These are phyloP conservation scores for Gryllus longicercus DNA, from an alignment of 2,888 invertebrate species.

Conservation along the genomic window DNA sequence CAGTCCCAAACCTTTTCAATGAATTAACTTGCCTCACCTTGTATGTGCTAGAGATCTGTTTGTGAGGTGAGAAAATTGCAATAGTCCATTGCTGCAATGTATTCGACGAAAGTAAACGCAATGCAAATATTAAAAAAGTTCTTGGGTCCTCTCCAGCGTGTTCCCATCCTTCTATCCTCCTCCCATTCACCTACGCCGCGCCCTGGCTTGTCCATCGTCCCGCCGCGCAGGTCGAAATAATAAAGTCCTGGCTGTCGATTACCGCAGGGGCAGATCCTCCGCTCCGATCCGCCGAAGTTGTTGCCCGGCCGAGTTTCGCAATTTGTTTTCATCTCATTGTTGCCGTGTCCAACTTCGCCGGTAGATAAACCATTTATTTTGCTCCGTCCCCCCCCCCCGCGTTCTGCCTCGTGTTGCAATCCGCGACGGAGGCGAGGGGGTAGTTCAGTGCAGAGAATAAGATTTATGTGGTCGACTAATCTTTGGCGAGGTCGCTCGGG, in stretches of 20 bases:
- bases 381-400: background rate
- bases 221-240: background rate
- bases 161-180: background rate
- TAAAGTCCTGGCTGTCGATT: background rate
- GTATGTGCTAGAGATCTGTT: background rate
- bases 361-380: constrained; percentile 2
- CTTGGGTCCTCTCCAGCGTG: background rate
- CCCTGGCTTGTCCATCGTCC: background rate
- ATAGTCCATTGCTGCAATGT: background rate
- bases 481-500: background rate
- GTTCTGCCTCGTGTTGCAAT: background rate
- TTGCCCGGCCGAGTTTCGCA: background rate
- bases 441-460: background rate
- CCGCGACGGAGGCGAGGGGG: background rate
- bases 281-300: background rate
- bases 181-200: background rate
- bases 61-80: background rate
- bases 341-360: background rate
- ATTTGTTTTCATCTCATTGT: background rate
- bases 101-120: background rate
- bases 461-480: background rate
- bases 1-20: too few species aligned
- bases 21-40: background rate
- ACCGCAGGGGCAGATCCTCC: background rate
- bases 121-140: background rate